A percentile compares a stretch with the other conserved stretches of the same genome.
Evolutionary conservation across 2,113 vertebrate genomes (phyloP).

Genomic region (Egretta garzetta): DNA sequence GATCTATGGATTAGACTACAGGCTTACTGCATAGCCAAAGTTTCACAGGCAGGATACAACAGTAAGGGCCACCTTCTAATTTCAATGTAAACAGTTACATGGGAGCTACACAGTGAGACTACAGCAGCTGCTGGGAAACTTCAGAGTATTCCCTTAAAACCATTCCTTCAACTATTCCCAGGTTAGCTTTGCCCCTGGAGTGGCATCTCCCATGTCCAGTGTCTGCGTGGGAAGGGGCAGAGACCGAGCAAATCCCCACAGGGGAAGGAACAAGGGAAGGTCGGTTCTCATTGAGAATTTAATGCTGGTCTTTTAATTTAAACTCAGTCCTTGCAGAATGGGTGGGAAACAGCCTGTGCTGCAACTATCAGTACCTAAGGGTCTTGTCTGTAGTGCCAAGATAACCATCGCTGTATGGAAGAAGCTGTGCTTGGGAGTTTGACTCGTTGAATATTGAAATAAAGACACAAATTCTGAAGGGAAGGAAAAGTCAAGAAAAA

Average conservation of each 20-base stretch:
- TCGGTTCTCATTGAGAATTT: background rate
- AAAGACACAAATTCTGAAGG: background rate
- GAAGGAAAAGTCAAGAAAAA: background rate
- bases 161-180: background rate
- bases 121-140: background rate
- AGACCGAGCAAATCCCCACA: background rate
- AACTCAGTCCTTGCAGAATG: background rate
- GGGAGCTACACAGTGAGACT: rapidly evolving
- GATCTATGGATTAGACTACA: background rate
- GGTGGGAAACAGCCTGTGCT: background rate
- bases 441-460: background rate
- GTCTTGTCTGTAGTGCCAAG: background rate
- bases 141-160: background rate
- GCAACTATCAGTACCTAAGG: background rate
- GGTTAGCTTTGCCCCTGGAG: background rate
- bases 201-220: rapidly evolving
- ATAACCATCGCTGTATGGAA: background rate
- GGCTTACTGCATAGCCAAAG: background rate
- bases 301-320: background rate
- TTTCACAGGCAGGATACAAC: background rate
- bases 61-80: background rate
- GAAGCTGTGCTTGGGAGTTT: background rate
- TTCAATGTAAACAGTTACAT: rapidly evolving
- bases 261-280: background rate
- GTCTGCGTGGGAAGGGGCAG: background rate